phyloP scores from a whole-genome alignment of 2,113 vertebrate genomes.

The Planiliza haematocheilus region DNA sequence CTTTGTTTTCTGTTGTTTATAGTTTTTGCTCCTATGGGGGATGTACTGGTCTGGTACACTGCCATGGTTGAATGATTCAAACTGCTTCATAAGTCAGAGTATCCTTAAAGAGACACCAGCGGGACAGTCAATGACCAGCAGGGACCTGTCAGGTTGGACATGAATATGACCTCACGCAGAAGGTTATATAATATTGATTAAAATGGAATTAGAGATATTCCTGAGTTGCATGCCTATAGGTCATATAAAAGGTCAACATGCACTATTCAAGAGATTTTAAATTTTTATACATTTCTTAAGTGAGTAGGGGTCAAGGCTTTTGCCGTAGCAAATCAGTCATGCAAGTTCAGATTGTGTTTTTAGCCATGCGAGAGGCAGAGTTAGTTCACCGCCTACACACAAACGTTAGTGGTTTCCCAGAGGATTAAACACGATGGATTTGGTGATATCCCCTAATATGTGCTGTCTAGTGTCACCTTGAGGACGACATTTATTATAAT shows the following conservation, averaged over 20 bases:
- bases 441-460: too few relatives aligned
- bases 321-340: neutral
- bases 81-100: neutral
- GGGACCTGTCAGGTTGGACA: conserved; percentile 4
- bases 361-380: neutral
- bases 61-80: neutral
- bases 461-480: too few relatives aligned
- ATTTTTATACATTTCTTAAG: conserved; percentile 18
- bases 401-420: too few relatives aligned
- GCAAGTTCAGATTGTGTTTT: neutral
- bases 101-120: neutral
- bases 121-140: neutral
- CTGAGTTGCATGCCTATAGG: neutral
- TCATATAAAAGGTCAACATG: conserved; percentile 11
- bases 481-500: too few relatives aligned
- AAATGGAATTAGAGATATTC: neutral
- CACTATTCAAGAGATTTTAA: conserved; percentile 24
- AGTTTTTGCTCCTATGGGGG: neutral
- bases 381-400: too few relatives aligned
- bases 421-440: too few relatives aligned
- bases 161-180: neutral
- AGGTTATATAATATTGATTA: neutral
- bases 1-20: neutral
- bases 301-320: neutral
- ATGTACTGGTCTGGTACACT: neutral